Evolutionary conservation across 2,113 vertebrate genomes (phyloP).

Genomic region (Nasalis larvatus): DNA sequence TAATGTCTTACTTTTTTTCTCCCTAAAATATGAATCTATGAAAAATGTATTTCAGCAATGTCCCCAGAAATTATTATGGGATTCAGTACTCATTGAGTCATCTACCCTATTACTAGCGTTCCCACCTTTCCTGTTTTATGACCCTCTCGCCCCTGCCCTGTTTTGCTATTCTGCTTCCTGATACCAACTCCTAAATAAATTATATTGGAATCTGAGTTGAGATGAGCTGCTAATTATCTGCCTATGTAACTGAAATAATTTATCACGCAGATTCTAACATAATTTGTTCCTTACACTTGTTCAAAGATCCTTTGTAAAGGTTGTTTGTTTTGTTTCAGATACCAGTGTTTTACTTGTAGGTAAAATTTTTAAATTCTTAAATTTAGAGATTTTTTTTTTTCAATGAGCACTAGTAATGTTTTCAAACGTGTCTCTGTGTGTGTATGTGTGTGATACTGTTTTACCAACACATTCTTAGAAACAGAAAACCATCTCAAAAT

Average conservation of each 20-base stretch:
- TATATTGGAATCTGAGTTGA: background rate
- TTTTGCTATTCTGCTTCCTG: background rate
- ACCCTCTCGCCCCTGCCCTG: too few species aligned
- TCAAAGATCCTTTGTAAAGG: background rate
- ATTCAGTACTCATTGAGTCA: background rate
- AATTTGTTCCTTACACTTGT: background rate
- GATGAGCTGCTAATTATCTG: background rate
- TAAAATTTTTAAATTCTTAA: background rate
- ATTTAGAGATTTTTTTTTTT: background rate
- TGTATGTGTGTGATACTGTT: background rate
- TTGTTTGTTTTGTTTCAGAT: background rate
- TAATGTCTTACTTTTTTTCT: background rate
- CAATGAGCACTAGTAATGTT: background rate
- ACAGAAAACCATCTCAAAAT: slow-evolving; percentile 43
- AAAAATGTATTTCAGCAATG: background rate
- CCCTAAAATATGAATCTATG: background rate
- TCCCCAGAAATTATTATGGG: background rate
- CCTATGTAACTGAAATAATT: background rate
- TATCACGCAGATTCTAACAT: background rate
- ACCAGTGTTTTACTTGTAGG: background rate
- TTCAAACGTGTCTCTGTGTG: background rate
- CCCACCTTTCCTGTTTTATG: background rate
- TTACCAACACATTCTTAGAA: slow-evolving; percentile 53
- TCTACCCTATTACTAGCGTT: background rate
- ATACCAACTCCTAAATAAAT: background rate